Percentiles rank a stretch among this genome's conserved stretches.
Conservation (phyloP, 1,140 invertebrate genomes). For the honey bee (Apis mellifera) region Amel_HAv3.1 CM009944.2:7295001-7295500, state of each 20-base stretch:
- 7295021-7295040: too few species aligned
- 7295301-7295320: constrained; percentile 47
- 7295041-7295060: background rate
- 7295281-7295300: background rate
- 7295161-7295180: background rate
- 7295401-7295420: background rate
- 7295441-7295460: background rate
- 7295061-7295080: background rate
- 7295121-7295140: background rate
- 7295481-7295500: background rate
- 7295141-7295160: constrained; percentile 13
- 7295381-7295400: background rate
- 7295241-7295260: background rate
- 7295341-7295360: constrained; percentile 38
- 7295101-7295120: background rate
- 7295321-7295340: constrained; percentile 31
- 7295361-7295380: constrained; percentile 39
- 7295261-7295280: constrained; percentile 30
- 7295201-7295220: constrained; percentile 29
- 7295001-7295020: too few species aligned
- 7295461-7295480: too few species aligned
- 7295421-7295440: background rate
- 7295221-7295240: constrained; percentile 33
- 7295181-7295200: background rate
- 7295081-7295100: background rate